phyloP scores from a whole-genome alignment of 1,140 invertebrate species.

The Heterodera schachtii region DNA sequence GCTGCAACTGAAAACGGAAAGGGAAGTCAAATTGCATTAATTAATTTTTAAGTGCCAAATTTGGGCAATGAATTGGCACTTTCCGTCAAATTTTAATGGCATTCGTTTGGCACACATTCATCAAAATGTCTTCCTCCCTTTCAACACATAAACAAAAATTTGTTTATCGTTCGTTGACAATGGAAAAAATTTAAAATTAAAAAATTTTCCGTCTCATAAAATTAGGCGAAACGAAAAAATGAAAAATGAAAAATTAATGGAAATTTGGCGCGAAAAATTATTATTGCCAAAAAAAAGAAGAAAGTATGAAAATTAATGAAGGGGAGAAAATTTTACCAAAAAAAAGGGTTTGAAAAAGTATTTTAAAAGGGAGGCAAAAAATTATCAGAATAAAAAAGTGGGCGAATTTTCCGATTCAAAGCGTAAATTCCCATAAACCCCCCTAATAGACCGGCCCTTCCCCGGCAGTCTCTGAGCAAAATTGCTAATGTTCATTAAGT shows the following conservation, averaged over 20 bases:
- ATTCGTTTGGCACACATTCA: neutral
- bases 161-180: no score
- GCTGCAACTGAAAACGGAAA: slow-evolving; percentile 35
- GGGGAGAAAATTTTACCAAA: no score
- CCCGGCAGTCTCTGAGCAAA: no score
- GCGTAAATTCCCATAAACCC: no score
- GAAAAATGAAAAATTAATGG: neutral
- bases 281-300: neutral
- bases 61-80: neutral
- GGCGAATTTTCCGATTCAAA: no score
- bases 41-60: neutral
- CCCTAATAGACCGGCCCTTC: neutral
- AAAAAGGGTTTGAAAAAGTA: no score
- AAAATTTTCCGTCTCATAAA: neutral
- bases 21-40: neutral
- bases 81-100: no score
- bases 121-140: neutral
- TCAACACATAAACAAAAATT: no score
- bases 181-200: neutral
- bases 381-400: no score
- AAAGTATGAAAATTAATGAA: no score
- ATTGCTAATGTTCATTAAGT: no score
- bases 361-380: no score
- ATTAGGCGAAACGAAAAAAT: neutral
- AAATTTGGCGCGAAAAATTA: neutral